Evolutionary conservation across 2,797 vertebrate species (phyloP).

Genomic region (Oreochromis grahami): DNA sequence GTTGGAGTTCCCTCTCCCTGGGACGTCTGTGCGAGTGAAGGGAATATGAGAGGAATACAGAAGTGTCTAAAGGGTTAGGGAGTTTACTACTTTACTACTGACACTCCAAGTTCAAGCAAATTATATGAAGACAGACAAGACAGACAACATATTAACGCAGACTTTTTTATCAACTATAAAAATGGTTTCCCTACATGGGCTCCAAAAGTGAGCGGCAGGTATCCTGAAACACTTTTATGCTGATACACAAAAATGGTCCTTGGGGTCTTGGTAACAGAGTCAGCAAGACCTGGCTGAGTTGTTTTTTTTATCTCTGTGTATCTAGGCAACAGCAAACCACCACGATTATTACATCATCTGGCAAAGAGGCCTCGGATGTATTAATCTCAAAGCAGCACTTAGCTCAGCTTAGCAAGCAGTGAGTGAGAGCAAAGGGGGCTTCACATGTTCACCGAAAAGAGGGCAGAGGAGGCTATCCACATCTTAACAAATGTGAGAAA

Average conservation of each 20-base stretch:
- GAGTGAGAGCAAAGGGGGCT: conserved; percentile 39
- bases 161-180: not conserved
- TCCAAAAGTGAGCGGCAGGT: not conserved
- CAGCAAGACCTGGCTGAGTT: conserved; percentile 28
- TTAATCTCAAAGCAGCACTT: conserved; percentile 64
- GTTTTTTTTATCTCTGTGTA: conserved; percentile 43
- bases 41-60: not conserved
- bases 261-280: conserved; percentile 38
- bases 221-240: not conserved
- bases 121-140: not conserved
- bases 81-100: not conserved
- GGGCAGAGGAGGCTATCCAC: not conserved
- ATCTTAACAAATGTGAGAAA: not conserved
- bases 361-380: conserved; percentile 52
- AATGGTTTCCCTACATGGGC: not conserved
- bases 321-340: conserved; percentile 66
- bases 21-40: not conserved
- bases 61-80: not conserved
- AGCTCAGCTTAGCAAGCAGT: conserved; percentile 37
- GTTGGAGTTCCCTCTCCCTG: conserved; percentile 25
- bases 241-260: conserved; percentile 17
- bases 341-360: conserved; percentile 66
- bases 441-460: conserved; percentile 20
- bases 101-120: not conserved
- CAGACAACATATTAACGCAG: not conserved